Evolutionary conservation across 2,888 invertebrate species (phyloP), one percentile per base, ranked within the genome.

Genomic region (Drosophila mettleri): DNA sequence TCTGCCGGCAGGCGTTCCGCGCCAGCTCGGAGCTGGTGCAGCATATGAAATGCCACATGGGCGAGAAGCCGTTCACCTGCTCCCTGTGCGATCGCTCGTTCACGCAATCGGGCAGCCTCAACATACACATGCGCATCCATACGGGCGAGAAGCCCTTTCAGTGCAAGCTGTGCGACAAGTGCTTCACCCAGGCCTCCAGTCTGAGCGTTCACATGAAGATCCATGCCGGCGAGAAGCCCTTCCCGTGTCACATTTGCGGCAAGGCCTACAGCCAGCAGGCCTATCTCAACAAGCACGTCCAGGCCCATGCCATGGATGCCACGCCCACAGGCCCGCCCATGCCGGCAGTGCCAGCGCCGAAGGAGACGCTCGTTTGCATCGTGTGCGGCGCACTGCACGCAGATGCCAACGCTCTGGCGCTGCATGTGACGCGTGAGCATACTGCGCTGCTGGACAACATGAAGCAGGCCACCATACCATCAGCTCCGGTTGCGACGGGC

Each of bases 1-100:
- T 93, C 69, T 92, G 92, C 53, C 88, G 90, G 3, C 80, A 80
- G 46, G 90, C 91, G 8, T 92, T 92, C 72, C 89, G 91, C 24
- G 90, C 90, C 72, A 91, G 92, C 22, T 91, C 91, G n/a, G 92
- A 92, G 74, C 71, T 92, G 53, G 92, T 92, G 38, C 92, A 92
- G 69, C 93, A 93, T 69, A 93, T 93, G 92, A 92, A 93, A 63
- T 89, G 89, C 20, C 93, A 93, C 58, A 91, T 92, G 83, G 93
- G 93, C 12, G 93, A 93, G 66, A 92, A 92, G 59, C 93, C 93
- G 0, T 93, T 92, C 55, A 91, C 91, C 45, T 92, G 92, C 64
- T 91, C 91, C 22, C 83, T 92, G 33, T 92, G 92, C 69, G 92
- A 92, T 78, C 91, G 92, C 46, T 91, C 92, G n/a, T 92, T 92